Base-by-base conservation (phyloP, 2,113 vertebrate genomes). In the Corvus moneduloides region DNA sequence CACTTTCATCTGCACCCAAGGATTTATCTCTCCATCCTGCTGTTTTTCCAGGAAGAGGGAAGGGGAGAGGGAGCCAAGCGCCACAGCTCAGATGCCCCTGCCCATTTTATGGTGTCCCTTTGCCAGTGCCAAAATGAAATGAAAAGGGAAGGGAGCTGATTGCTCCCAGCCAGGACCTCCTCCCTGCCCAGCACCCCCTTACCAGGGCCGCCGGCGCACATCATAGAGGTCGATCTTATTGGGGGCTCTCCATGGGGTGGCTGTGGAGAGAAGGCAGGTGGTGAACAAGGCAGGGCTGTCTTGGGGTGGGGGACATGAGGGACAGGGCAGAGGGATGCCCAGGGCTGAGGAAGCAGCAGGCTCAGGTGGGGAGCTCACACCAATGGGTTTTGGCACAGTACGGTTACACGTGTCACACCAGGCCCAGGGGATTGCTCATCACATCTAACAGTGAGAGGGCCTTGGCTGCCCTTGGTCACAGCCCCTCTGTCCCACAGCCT, bases 211-310 rank as follows among this genome's bases (percentile, higher is more conserved):
- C 90, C 99, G 98, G 97, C 99, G 99, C 76, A 99, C 99, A 1
- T 99, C 99, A 0, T 99, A 99, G 90, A 99, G 98, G 98, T 99
- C 99, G 15, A 99, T 99, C 98, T 99, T 99, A 93, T 99, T 99
- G 93, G 99, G 99, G 8, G 98, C 98, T 97, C 98, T 98, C 99
- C 99, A 99, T 0, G 99, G 99, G 66, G 99, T 99, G 83, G 99
- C 99, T 99, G 97, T 4, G 35, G 95, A 41, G 76, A 46, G 44
- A 97, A 93, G 32, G 82, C 23, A 94, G 62, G 58, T 0, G 3
- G 39, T 92, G 62, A 93, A 83, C 1, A 4, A 59, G 52, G 51
- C 7, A 23, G n/a, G 83, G 54, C 52, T 30, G n/a, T 43, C 23
- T 56, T 1, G 2, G 33, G 10, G 2, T 3, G 4, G 7, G 20